Base-by-base conservation (phyloP, 1,140 invertebrate species). In the Drosophila pseudoananassae region DNA sequence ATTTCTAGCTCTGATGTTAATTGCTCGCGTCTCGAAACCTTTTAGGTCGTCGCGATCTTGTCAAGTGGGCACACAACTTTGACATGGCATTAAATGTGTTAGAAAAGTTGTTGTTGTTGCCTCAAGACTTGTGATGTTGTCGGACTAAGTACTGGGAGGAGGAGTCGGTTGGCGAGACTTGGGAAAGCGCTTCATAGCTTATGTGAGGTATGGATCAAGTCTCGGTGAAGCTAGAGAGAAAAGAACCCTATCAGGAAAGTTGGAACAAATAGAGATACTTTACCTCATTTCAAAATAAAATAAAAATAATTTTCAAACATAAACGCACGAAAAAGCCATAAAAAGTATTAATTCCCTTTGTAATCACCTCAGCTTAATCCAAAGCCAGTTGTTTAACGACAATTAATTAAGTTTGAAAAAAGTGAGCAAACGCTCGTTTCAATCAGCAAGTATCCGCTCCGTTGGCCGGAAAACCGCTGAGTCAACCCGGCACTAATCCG, bases 31-130 rank as follows among this genome's bases (percentile, higher is more conserved):
- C 72, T 66, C 59, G 60, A 74, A 74, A 74, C 57, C 43, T 49
- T 73, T 73, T 63, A 73, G 50, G 69, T 73, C 57, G 56, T 50
- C 12, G 71, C 59, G 66, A 77, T 55, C 57, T 65, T 20, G 36
- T 74, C 71, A 74, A 74, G 59, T 64, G 72, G 47, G 73, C 66
- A 38, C 64, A 70, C 59, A 74, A 52, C 45, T 36, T 74, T 63
- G 78, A 81, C 58, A 76, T 63, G 72, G 40, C 73, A 72, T 66
- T 74, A 81, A 84, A 84, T 87, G 82, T 87, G 73, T 69, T 81
- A 80, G 75, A 65, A 57, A 64, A 56, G 45, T 29, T 15, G 29
- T 27, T 14, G 25, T 27, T 38, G 23, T 17, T 60, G 31, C 61
- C 25, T 27, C 15, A 53, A 46, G 14, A 27, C 9, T 6, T 40